Evolutionary conservation across 2,113 vertebrate genomes (phyloP), one percentile per base, ranked within the genome.

Genomic region (Coryphaenoides rupestris): DNA sequence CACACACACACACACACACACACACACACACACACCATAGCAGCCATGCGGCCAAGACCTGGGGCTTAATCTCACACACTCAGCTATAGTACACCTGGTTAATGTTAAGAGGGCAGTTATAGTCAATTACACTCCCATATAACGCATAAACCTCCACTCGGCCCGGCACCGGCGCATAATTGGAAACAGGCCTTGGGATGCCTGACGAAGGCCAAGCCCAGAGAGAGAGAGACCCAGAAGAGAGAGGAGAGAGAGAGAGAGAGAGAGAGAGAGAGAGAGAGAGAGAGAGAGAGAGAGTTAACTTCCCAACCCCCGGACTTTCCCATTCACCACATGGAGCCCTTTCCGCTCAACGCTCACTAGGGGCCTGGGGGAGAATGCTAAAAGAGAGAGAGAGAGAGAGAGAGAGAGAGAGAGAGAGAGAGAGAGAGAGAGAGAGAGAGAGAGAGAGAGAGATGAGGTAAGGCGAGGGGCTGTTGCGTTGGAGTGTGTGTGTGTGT

Each of bases 61-160:
- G 60, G 68, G 85, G 85, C 80, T 79, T 88, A 91, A 89, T 89
- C 86, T 89, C 81, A 83, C 87, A 88, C 79, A 86, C 86, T 88
- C 83, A 84, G 82, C 76, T 54, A 26, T 26, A 69, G 77, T 77
- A 85, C 87, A 90, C 87, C 88, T 90, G 89, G 88, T 86, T 89
- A 88, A 90, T 87, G 88, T 90, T 88, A 87, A 84, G 87, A 86
- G 83, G 84, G 86, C 87, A 89, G 88, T 88, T 90, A 89, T 88
- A 89, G 88, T 87, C 88, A 90, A 89, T 90, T 89, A 88, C 87
- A 87, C 85, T 86, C 85, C 86, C 85, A 88, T 89, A 88, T 88
- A 90, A 89, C 84, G 77, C 87, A 83, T 86, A 88, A 87, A 87
- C 87, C 84, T 88, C 85, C 85, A 84, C 82, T 78, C 79, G 40